Conservation (phyloP, 2,888 invertebrate genomes). For the Lasioglossum figueresi region DNA sequence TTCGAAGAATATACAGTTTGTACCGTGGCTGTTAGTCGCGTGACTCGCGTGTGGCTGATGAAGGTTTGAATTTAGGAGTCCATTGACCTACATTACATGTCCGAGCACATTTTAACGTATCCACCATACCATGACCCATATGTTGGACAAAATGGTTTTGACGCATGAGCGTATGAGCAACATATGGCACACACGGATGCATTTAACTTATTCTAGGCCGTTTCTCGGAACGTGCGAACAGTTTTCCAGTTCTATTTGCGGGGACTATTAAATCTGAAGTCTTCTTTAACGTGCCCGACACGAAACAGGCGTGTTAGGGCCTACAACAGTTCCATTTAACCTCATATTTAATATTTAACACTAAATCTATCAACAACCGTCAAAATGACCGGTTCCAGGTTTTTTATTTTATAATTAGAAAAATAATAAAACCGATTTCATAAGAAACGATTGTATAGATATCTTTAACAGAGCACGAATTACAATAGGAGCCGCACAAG, state of each 20-base stretch:
- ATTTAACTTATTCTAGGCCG: conserved; percentile 10
- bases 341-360: not conserved
- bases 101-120: conserved; percentile 1
- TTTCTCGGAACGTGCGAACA: conserved; percentile 12
- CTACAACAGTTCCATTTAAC: not conserved
- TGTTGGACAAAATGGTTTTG: not conserved
- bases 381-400: too few species aligned
- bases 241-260: conserved; percentile 16
- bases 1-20: not conserved
- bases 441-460: too few species aligned
- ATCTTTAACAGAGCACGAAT: too few species aligned
- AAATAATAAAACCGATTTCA: too few species aligned
- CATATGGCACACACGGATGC: conserved; percentile 14
- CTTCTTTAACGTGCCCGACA: not conserved
- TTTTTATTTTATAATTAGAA: too few species aligned
- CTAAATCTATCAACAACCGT: too few species aligned
- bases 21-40: not conserved
- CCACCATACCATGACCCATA: not conserved
- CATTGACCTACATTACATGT: conserved; percentile 13
- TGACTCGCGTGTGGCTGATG: not conserved
- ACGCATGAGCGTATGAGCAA: not conserved
- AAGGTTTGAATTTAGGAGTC: conserved; percentile 1
- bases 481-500: too few species aligned
- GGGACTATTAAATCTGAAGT: not conserved
- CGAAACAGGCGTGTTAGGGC: not conserved